Conservation (phyloP, 1,140 invertebrate genomes). For the Pachypeltis micranthus region DNA sequence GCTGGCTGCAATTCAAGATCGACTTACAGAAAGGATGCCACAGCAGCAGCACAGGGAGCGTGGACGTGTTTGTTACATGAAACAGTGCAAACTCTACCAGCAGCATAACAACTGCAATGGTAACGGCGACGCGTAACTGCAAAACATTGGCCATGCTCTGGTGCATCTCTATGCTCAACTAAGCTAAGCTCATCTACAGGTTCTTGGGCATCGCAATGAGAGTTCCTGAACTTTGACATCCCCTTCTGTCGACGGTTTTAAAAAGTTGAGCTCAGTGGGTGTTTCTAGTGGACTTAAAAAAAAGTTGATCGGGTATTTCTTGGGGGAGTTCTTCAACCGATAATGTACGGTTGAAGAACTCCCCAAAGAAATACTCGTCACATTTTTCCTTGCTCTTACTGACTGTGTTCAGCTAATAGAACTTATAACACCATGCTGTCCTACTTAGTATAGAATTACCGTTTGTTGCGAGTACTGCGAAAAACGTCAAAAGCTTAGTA, state of each 20-base stretch:
- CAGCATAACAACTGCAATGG: conserved; percentile 71
- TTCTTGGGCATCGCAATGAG: conserved; percentile 49
- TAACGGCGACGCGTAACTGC: conserved; percentile 56
- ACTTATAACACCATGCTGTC: too few relatives aligned
- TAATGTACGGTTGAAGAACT: too few relatives aligned
- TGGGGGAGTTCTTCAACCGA: conserved; percentile 16
- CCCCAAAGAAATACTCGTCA: too few relatives aligned
- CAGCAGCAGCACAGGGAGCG: conserved; percentile 76
- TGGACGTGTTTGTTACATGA: conserved; percentile 74
- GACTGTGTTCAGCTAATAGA: conserved; percentile 79
- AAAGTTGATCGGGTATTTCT: conserved; percentile 11
- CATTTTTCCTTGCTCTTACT: conserved; percentile 83
- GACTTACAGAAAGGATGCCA: conserved; percentile 76
- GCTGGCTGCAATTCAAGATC: conserved; percentile 71
- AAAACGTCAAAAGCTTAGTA: too few relatives aligned
- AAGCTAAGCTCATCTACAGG: conserved; percentile 77
- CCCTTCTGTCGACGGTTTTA: conserved; percentile 49
- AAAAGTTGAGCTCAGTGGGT: conserved; percentile 11
- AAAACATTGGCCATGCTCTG: conserved; percentile 45
- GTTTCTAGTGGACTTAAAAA: conserved; percentile 27
- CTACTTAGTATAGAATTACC: too few relatives aligned
- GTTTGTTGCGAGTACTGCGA: too few relatives aligned
- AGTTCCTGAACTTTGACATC: conserved; percentile 54
- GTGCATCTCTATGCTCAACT: conserved; percentile 68
- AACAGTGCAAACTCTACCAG: conserved; percentile 61